A percentile compares a stretch with the other conserved stretches of the same genome.
Conservation (phyloP, 1,140 invertebrate genomes). For the Brachionus rotundiformis region DNA sequence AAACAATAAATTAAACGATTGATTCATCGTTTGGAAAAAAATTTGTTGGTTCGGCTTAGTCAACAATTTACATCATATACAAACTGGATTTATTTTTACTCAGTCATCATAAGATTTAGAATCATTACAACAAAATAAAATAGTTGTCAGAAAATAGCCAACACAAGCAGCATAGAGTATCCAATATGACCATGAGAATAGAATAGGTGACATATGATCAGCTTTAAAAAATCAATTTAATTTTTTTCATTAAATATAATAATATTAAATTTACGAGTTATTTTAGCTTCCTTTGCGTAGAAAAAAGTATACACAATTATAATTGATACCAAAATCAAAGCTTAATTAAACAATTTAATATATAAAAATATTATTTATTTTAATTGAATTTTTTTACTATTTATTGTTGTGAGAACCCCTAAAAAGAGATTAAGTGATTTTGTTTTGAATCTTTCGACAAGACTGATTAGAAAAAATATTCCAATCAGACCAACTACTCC, state of each 20-base stretch:
- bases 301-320: constrained; percentile 38
- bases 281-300: constrained; percentile 46
- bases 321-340: constrained; percentile 26
- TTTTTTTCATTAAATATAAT: no score
- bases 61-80: constrained; percentile 13
- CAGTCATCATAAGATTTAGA: constrained; percentile 20
- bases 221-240: background rate
- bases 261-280: constrained; percentile 21
- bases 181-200: constrained; percentile 51
- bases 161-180: constrained; percentile 1
- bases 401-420: constrained; percentile 21
- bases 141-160: constrained; percentile 30
- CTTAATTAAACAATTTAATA: background rate
- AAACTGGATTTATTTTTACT: background rate
- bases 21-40: background rate
- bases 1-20: background rate
- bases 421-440: constrained; percentile 43
- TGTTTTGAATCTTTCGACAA: constrained; percentile 39
- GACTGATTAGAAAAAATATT: constrained; percentile 41
- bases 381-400: background rate
- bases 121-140: constrained; percentile 33
- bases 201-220: constrained; percentile 28
- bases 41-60: background rate
- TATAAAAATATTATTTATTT: background rate
- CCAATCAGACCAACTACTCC: background rate